Conservation (phyloP, 2,888 invertebrate species). For the Cybosia mesomella region DNA sequence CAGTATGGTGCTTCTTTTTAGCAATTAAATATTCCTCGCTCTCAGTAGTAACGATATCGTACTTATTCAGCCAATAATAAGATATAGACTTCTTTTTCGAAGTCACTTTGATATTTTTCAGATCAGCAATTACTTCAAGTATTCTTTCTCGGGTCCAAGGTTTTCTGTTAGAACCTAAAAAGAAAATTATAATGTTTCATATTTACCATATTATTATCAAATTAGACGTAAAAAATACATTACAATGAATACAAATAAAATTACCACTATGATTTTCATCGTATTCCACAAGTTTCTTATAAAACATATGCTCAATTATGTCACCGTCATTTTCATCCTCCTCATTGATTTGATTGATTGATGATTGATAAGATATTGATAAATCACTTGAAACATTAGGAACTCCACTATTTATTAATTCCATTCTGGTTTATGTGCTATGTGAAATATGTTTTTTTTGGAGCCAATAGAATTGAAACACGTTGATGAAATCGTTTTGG, state of each 20-base stretch:
- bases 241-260: background rate
- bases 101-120: conserved; percentile 19
- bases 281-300: conserved; percentile 14
- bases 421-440: background rate
- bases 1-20: conserved; percentile 2
- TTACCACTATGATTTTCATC: conserved; percentile 17
- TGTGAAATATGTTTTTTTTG: background rate
- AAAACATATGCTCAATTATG: background rate
- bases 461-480: background rate
- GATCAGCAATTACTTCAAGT: conserved; percentile 13
- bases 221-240: background rate
- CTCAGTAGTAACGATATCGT: conserved; percentile 17
- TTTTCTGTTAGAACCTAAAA: conserved; percentile 20
- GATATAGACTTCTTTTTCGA: conserved; percentile 15
- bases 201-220: background rate
- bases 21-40: conserved; percentile 24
- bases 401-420: background rate
- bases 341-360: background rate
- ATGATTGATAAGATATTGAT: background rate
- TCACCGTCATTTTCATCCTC: conserved; percentile 7
- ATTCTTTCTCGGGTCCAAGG: conserved; percentile 28
- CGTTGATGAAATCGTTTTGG: background rate
- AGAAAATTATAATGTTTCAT: background rate
- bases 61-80: conserved; percentile 28
- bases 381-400: background rate